Conservation (phyloP, 2,113 vertebrate species). For the Dromaius novaehollandiae region DNA sequence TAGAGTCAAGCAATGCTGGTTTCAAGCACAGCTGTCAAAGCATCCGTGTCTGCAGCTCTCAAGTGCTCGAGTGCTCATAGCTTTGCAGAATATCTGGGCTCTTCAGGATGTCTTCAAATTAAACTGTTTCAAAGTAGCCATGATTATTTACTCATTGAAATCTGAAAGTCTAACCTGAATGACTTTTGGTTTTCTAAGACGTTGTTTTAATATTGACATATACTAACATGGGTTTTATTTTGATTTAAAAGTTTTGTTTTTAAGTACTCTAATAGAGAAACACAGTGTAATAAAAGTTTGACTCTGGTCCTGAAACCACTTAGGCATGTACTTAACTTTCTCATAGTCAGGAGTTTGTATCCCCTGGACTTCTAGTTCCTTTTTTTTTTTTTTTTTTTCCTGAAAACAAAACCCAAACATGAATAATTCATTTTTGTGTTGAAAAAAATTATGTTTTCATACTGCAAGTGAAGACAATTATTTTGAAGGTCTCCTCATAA, state of each 20-base stretch:
- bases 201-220: neutral
- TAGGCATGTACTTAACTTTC: neutral
- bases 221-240: neutral
- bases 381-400: neutral
- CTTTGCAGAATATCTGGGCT: neutral
- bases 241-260: neutral
- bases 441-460: neutral
- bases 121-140: neutral
- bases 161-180: neutral
- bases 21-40: neutral
- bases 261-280: neutral
- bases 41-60: neutral
- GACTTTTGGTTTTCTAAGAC: neutral
- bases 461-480: neutral
- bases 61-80: accelerated
- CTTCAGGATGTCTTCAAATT: neutral
- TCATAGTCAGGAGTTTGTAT: neutral
- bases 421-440: neutral
- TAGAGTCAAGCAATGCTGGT: neutral
- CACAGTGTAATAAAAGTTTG: neutral
- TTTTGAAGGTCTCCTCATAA: neutral
- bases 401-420: neutral
- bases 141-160: neutral
- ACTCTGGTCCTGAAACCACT: neutral
- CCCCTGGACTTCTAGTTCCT: neutral